These are phyloP conservation scores for Thymelicus acteon DNA, from an alignment of 2,888 invertebrate species.

Conservation along the genomic window DNA sequence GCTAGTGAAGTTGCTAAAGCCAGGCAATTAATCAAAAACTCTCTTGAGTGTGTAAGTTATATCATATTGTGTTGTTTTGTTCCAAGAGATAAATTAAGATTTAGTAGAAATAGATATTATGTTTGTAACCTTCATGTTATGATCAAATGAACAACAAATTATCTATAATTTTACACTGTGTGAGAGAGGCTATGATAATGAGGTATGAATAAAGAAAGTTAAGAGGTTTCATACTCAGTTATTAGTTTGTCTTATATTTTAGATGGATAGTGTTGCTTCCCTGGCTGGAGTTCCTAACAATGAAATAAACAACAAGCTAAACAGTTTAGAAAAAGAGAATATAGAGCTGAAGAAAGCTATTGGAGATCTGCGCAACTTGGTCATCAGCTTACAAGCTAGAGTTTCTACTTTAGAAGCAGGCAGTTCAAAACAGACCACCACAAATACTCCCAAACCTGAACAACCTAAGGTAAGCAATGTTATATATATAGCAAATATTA, in stretches of 20 bases:
- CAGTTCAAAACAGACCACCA: slow-evolving; percentile 19
- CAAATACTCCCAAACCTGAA: slow-evolving; percentile 52
- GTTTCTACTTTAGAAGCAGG: slow-evolving; percentile 70
- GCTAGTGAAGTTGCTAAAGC: slow-evolving; percentile 94
- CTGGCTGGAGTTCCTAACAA: slow-evolving; percentile 83
- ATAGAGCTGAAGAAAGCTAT: slow-evolving; percentile 77
- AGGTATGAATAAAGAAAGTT: background rate
- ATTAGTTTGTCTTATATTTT: slow-evolving; percentile 49
- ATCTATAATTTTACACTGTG: too few species aligned
- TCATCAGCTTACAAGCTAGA: slow-evolving; percentile 76
- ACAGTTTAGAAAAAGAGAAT: slow-evolving; percentile 85
- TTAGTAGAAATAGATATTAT: too few species aligned
- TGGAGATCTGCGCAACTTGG: slow-evolving; percentile 73
- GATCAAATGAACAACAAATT: too few species aligned
- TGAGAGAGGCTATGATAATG: too few species aligned
- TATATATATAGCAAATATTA: background rate
- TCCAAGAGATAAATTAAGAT: background rate
- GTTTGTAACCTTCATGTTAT: too few species aligned
- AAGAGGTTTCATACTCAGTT: background rate
- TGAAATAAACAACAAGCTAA: slow-evolving; percentile 83
- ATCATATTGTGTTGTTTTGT: background rate
- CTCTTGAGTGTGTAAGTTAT: slow-evolving; percentile 88
- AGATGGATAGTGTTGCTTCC: slow-evolving; percentile 88
- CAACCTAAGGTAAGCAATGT: slow-evolving; percentile 55
- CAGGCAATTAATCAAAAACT: slow-evolving; percentile 92